Evolutionary conservation across 2,797 vertebrate species (phyloP).

Genomic region (Mormyrops boulengeri): DNA sequence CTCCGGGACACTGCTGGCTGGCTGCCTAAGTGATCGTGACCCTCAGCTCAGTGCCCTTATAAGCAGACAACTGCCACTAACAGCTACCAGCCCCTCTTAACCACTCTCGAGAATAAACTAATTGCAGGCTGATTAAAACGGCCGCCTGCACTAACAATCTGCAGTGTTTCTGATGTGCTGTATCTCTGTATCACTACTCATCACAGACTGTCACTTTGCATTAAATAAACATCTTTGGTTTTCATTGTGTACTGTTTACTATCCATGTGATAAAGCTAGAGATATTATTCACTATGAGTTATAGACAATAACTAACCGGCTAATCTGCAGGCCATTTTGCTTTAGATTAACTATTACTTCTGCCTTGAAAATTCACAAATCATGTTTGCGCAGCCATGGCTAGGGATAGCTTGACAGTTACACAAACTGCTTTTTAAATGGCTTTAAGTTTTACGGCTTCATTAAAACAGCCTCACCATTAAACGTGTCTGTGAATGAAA

Average conservation of each 20-base stretch:
- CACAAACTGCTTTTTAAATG: neutral
- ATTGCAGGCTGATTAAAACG: neutral
- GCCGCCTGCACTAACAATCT: neutral
- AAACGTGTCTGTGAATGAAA: slow-evolving; percentile 9
- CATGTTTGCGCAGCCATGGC: neutral
- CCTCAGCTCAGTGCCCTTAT: neutral
- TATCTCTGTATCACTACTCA: neutral
- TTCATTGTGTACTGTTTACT: neutral
- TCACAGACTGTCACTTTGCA: neutral
- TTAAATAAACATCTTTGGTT: neutral
- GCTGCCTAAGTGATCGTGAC: neutral
- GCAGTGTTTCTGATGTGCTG: neutral
- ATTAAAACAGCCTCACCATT: neutral
- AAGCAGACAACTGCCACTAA: neutral
- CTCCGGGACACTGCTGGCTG: neutral
- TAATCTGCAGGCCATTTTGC: neutral
- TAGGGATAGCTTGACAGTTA: neutral
- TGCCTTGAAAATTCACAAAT: neutral
- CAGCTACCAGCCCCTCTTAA: neutral
- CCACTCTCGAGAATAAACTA: neutral
- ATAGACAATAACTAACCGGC: neutral
- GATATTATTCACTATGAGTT: neutral
- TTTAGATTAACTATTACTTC: neutral
- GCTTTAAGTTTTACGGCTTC: neutral
- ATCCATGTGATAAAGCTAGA: neutral